Evolutionary conservation across 2,113 vertebrate species (phyloP).

Genomic region (Chrysemys picta): DNA sequence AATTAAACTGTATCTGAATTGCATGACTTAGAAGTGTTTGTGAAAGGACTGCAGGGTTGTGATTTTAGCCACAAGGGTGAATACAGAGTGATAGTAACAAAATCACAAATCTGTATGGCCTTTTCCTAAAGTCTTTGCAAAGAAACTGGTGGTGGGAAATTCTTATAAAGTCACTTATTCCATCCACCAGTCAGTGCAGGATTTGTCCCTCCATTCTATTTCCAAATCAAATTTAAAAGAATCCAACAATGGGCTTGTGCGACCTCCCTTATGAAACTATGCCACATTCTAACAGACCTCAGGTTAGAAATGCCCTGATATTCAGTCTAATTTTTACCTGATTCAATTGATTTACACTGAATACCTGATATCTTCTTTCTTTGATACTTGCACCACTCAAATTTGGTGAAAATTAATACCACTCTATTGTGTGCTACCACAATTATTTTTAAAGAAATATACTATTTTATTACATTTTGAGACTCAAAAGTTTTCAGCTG

Average conservation of each 20-base stretch:
- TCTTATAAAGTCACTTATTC: background rate
- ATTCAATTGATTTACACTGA: background rate
- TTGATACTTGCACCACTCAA: constrained; percentile 22
- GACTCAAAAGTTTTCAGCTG: constrained; percentile 28
- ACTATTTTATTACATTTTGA: background rate
- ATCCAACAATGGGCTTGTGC: background rate
- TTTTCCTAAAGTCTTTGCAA: background rate
- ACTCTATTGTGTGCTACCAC: background rate
- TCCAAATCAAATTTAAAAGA: background rate
- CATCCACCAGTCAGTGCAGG: background rate
- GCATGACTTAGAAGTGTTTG: background rate
- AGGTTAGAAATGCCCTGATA: background rate
- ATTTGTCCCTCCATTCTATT: background rate
- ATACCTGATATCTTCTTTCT: constrained; percentile 7
- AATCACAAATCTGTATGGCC: background rate
- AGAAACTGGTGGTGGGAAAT: background rate
- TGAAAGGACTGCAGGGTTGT: background rate
- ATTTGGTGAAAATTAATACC: constrained; percentile 48
- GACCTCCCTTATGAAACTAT: background rate
- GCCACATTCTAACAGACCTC: background rate
- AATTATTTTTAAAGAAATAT: background rate
- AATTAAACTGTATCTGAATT: background rate
- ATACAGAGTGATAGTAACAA: background rate
- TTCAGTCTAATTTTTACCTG: background rate
- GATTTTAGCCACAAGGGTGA: background rate